phyloP scores from a whole-genome alignment of 2,888 invertebrate species.

The Ormyrus rosae region DNA sequence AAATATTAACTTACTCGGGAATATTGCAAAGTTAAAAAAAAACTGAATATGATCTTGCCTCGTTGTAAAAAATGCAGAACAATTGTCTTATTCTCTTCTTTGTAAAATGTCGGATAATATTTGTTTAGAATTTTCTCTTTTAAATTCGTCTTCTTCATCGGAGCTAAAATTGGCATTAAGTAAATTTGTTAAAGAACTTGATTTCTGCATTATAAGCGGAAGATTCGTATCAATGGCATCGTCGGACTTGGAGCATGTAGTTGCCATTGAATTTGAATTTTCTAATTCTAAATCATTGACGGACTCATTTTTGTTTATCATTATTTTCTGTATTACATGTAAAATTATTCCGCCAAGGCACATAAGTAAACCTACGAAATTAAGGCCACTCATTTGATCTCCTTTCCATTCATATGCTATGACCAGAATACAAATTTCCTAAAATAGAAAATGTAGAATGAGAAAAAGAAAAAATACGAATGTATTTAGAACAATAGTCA shows the following conservation, averaged over 20 bases:
- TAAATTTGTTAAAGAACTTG: slow-evolving; percentile 73
- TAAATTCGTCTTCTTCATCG: slow-evolving; percentile 70
- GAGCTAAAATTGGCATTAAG: slow-evolving; percentile 72
- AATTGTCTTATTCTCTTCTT: slow-evolving; percentile 67
- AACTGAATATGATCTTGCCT: slow-evolving; percentile 25
- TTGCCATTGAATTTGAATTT: slow-evolving; percentile 63
- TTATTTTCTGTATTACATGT: slow-evolving; percentile 87
- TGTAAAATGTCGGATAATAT: slow-evolving; percentile 77
- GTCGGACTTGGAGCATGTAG: slow-evolving; percentile 64
- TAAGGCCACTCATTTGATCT: slow-evolving; percentile 88
- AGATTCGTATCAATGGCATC: slow-evolving; percentile 68
- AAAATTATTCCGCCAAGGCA: slow-evolving; percentile 92
- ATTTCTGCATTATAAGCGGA: slow-evolving; percentile 71
- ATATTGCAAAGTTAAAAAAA: slow-evolving; percentile 32
- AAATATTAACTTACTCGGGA: slow-evolving; percentile 34
- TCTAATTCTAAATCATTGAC: slow-evolving; percentile 69
- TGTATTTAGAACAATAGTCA: too few species aligned
- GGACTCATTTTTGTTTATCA: slow-evolving; percentile 65
- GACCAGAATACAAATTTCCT: slow-evolving; percentile 95
- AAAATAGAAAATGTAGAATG: slow-evolving; percentile 28
- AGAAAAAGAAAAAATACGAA: too few species aligned
- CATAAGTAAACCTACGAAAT: slow-evolving; percentile 89
- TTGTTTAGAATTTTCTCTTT: slow-evolving; percentile 76
- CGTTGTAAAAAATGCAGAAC: not conserved
- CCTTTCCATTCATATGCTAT: slow-evolving; percentile 92